These are phyloP conservation scores for Oplegnathus fasciatus DNA, from an alignment of 2,113 vertebrate genomes.

Conservation along the genomic window DNA sequence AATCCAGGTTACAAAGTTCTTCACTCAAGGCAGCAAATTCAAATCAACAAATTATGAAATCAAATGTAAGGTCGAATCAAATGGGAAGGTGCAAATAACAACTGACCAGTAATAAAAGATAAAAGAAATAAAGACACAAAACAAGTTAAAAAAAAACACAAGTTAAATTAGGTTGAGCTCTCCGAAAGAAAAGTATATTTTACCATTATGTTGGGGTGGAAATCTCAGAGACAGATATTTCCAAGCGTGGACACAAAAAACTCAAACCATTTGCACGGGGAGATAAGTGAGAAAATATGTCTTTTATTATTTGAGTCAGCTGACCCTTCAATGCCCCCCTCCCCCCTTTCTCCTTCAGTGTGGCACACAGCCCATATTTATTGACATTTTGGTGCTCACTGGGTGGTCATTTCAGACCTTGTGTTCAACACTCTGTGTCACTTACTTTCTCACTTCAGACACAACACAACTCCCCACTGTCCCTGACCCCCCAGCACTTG, in stretches of 20 bases:
- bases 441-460: slow-evolving; percentile 54
- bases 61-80: neutral
- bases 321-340: neutral
- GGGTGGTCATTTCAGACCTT: neutral
- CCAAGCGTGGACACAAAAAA: neutral
- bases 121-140: too few relatives aligned
- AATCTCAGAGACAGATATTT: neutral
- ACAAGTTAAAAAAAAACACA: too few relatives aligned
- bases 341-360: neutral
- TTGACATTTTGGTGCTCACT: slow-evolving; percentile 1
- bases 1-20: neutral
- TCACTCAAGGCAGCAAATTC: neutral
- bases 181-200: too few relatives aligned
- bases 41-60: neutral
- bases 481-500: slow-evolving; percentile 1
- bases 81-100: neutral
- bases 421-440: slow-evolving; percentile 30
- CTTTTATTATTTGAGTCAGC: too few relatives aligned
- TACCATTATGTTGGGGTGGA: neutral
- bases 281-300: neutral
- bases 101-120: neutral
- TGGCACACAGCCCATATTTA: slow-evolving; percentile 23
- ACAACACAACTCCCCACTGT: slow-evolving; percentile 31
- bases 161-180: too few relatives aligned
- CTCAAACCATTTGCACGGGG: neutral